Base-by-base conservation (phyloP, 2,797 vertebrate genomes). In the Typhlichthys subterraneus region DNA sequence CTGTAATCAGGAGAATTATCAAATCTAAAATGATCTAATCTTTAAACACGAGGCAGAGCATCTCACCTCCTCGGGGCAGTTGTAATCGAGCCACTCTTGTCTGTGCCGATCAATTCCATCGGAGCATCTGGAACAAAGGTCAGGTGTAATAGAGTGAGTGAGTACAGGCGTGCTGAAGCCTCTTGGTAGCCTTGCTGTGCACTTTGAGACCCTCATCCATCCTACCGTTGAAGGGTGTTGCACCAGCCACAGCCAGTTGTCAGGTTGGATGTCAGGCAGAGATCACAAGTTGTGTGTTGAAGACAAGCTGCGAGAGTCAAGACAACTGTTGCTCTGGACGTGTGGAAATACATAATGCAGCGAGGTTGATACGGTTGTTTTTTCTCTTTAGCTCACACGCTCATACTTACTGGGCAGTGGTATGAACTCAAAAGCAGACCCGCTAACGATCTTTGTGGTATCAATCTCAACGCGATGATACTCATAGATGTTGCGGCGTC, bases 401-500 rank as follows among this genome's bases (percentile, higher is more conserved):
- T 38, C 5, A 55, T 2, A 92, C 96, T 96, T 70, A 97, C 97
- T 98, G 65, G 96, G 96, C 84, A 98, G 85, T 0, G 95, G 96
- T 0, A 84, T 94, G 81, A 99, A 96, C 86, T 95, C 94, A 75
- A 99, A 95, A 0, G 96, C 94, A 0, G 96, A 93, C 45, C 63
- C 63, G 69, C 64, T 97, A 60, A 79, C 72, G 47, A 98, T 93
- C 84, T 87, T 94, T 68, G 91, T 83, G 64, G 89, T 89, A 85
- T 99, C 91, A 45, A 98, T 89, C 86, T 97, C 96, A 75, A 97
- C 95, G 0, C 97, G 93, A 47, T 99, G 96, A 38, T 99, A 98
- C 63, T 99, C 97, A 0, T 97, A 98, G 85, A 99, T 98, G 0
- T 94, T 95, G 13, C 91, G 85, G 1, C 84, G 92, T 45, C 87